These are phyloP conservation scores for Pseudomyrmex dendroicus DNA, from an alignment of 1,140 invertebrate species.

Conservation along the genomic window DNA sequence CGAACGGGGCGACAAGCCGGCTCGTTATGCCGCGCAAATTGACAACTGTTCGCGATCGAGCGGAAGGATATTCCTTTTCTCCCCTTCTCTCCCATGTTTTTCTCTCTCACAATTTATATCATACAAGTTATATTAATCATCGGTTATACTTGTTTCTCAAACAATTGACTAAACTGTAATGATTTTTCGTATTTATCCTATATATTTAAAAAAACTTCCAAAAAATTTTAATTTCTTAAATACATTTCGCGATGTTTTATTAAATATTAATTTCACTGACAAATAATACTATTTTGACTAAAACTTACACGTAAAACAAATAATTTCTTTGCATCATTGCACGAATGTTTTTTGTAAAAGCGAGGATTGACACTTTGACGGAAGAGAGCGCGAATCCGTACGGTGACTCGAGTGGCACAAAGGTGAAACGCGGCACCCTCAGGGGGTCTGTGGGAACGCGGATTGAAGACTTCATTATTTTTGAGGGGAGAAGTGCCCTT, in stretches of 20 bases:
- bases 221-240: too few relatives aligned
- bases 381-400: conserved; percentile 52
- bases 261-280: neutral
- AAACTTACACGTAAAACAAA: neutral
- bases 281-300: neutral
- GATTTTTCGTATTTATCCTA: too few relatives aligned
- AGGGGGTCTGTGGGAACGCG: conserved; percentile 69
- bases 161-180: too few relatives aligned
- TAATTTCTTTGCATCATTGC: conserved; percentile 6
- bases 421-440: conserved; percentile 64
- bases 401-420: conserved; percentile 59
- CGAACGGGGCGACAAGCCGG: conserved; percentile 45
- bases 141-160: too few relatives aligned
- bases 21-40: conserved; percentile 77
- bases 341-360: neutral
- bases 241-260: too few relatives aligned
- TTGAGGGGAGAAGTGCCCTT: conserved; percentile 76
- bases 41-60: conserved; percentile 69
- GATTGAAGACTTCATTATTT: conserved; percentile 79
- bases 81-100: neutral
- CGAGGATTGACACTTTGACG: conserved; percentile 46
- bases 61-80: conserved; percentile 51
- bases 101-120: too few relatives aligned
- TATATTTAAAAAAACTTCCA: too few relatives aligned
- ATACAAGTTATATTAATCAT: too few relatives aligned